A percentile compares a stretch with the other conserved stretches of the same genome.
phyloP scores from a whole-genome alignment of 2,113 vertebrate genomes.

The Etheostoma cragini region DNA sequence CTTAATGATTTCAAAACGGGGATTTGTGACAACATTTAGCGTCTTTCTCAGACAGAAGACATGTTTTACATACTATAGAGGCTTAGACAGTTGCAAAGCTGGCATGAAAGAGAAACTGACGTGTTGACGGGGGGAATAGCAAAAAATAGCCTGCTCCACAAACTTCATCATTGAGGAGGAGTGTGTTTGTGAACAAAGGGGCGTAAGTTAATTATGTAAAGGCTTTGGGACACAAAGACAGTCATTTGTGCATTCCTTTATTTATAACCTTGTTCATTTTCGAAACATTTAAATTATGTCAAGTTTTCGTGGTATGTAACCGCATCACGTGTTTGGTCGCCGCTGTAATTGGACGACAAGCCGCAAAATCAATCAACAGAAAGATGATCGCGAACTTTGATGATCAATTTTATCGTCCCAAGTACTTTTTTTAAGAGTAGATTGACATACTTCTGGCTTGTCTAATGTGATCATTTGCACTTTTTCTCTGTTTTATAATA shows the following conservation, averaged over 20 bases:
- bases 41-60: background rate
- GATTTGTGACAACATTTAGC: background rate
- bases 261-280: background rate
- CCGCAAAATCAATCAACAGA: background rate
- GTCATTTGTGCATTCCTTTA: background rate
- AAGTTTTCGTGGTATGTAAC: background rate
- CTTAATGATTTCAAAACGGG: background rate
- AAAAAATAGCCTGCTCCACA: background rate
- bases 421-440: background rate
- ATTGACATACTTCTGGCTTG: background rate
- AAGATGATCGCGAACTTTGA: background rate
- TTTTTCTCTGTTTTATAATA: background rate
- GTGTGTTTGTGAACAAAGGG: background rate
- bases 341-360: background rate
- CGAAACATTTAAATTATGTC: background rate
- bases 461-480: background rate
- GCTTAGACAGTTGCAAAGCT: background rate
- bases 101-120: background rate
- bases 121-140: background rate
- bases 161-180: slow-evolving; percentile 1
- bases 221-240: background rate
- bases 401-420: background rate
- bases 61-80: background rate
- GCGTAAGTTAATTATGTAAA: background rate
- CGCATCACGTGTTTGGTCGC: background rate